Evolutionary conservation across 2,113 vertebrate genomes (phyloP), one percentile per base, ranked within the genome.

Genomic region (Loxodonta africana): DNA sequence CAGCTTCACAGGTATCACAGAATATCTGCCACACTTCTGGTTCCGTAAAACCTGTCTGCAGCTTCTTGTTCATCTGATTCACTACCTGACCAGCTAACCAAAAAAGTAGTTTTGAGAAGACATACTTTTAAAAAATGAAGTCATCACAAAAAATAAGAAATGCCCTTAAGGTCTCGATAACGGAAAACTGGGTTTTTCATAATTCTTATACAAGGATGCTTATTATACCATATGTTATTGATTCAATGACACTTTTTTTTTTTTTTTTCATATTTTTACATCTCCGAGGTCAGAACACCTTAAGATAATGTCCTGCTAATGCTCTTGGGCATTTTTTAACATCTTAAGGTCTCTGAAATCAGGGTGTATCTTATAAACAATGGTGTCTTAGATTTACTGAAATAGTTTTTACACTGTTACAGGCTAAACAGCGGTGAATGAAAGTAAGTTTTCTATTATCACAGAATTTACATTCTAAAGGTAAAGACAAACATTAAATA

Each of bases 41-140:
- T 97, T 99, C 99, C 0, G 98, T 99, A 96, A 99, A 99, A 80
- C 99, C 99, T 8, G 99, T 99, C 62, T 99, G 99, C 90, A 99
- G 95, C 48, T 99, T 98, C 98, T 99, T 99, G 96, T 99, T 99
- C 99, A 99, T 99, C 98, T 99, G 99, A 97, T 99, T 99, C 97
- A 99, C 99, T 84, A 99, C 99, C 94, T 99, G 99, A 10, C 99
- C 99, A 91, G 99, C 99, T 99, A 97, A 95, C 46, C 95, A 95
- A 28, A 93, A 80, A 71, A 91, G 44, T 0, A n/a, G 90, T 77
- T 92, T 80, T 98, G 71, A 95, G 46, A 95, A 76, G 46, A 76
- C 15, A 26, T 26, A 30, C 62, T 83, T 89, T 71, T 44, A 69
- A 86, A 62, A 62, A 94, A 60, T 67, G 26, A 88, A 90, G 15